These are phyloP conservation scores for Olivierus martensii DNA, from an alignment of 1,140 invertebrate genomes.

Conservation along the genomic window DNA sequence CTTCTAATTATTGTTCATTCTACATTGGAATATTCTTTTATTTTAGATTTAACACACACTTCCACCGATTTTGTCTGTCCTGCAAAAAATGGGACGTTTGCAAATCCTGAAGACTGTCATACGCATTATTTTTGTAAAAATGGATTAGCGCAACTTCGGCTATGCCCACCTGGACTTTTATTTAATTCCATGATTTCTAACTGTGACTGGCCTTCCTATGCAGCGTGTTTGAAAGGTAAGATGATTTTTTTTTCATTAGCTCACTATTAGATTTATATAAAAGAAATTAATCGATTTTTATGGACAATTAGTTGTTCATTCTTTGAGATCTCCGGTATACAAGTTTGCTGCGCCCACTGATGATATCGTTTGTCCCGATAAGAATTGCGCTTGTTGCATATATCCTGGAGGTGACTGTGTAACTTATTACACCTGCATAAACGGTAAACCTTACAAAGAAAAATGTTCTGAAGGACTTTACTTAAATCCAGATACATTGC, in stretches of 20 bases:
- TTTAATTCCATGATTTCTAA: constrained; percentile 7
- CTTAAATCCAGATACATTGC: neutral
- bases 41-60: too few species aligned
- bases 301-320: neutral
- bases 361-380: neutral
- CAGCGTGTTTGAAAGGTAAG: constrained; percentile 1
- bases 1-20: too few species aligned
- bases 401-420: neutral
- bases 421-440: constrained; percentile 1
- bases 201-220: constrained; percentile 5
- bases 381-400: constrained; percentile 2
- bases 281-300: too few species aligned
- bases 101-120: constrained; percentile 9
- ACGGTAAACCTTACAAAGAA: constrained; percentile 4
- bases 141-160: neutral
- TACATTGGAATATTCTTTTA: too few species aligned
- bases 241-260: neutral
- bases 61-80: neutral
- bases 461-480: neutral
- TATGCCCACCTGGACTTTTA: constrained; percentile 3
- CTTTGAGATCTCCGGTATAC: neutral
- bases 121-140: constrained; percentile 6
- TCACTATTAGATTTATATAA: too few species aligned
- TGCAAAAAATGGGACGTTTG: neutral
- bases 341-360: neutral